Evolutionary conservation across 1,140 invertebrate species (phyloP).

Genomic region (Helicoverpa zea): DNA sequence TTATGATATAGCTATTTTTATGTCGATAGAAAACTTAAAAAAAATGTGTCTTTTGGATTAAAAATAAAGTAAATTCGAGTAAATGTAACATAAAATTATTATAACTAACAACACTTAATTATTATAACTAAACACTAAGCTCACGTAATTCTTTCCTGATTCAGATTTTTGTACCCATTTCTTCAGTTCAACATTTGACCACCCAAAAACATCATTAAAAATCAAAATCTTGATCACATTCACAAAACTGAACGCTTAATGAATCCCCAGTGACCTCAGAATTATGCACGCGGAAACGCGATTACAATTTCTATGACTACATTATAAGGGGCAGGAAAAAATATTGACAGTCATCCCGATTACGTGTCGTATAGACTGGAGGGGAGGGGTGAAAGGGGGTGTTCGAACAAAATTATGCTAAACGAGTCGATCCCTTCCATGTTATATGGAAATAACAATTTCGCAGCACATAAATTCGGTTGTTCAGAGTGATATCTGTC

Average conservation of each 20-base stretch:
- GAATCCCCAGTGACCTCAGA: not conserved
- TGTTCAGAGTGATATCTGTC: constrained; percentile 19
- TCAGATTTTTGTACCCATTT: too few species aligned
- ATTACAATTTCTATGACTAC: constrained; percentile 40
- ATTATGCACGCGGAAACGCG: not conserved
- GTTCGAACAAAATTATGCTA: constrained; percentile 32
- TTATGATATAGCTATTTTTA: too few species aligned
- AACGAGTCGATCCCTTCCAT: constrained; percentile 36
- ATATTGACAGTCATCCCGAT: constrained; percentile 39
- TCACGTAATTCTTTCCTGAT: too few species aligned
- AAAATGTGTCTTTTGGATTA: too few species aligned
- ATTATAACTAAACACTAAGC: too few species aligned
- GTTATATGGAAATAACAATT: constrained; percentile 43
- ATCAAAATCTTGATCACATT: not conserved
- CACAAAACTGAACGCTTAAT: constrained; percentile 1
- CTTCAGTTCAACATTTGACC: not conserved
- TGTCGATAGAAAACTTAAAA: too few species aligned
- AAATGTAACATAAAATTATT: too few species aligned
- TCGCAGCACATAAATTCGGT: constrained; percentile 28
- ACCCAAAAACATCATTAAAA: not conserved
- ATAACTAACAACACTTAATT: too few species aligned
- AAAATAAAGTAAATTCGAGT: too few species aligned
- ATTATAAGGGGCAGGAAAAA: constrained; percentile 26
- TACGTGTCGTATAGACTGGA: constrained; percentile 14
- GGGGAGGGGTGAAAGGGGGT: not conserved